phyloP scores from a whole-genome alignment of 1,140 invertebrate genomes.

The Bombus haemorrhoidalis region DNA sequence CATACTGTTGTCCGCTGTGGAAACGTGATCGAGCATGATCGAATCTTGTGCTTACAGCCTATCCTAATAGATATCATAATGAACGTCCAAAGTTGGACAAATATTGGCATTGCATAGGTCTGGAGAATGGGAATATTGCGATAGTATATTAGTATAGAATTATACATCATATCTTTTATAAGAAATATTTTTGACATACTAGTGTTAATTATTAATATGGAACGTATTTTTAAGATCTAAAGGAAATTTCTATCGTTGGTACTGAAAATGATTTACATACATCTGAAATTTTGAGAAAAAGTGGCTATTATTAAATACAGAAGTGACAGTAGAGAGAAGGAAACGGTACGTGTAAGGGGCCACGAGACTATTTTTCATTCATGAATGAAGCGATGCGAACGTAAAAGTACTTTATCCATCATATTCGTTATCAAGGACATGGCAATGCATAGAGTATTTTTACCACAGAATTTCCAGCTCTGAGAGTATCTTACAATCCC shows the following conservation, averaged over 20 bases:
- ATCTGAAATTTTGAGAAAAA: neutral
- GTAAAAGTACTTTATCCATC: neutral
- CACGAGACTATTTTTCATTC: neutral
- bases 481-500: neutral
- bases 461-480: neutral
- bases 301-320: neutral
- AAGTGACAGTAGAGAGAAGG: neutral
- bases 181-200: neutral
- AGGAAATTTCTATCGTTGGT: neutral
- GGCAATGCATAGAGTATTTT: neutral
- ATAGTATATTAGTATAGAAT: neutral
- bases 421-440: neutral
- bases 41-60: neutral
- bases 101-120: neutral
- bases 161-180: neutral
- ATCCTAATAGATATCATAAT: neutral
- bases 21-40: constrained; percentile 14
- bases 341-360: neutral
- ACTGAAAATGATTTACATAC: neutral
- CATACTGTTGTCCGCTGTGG: neutral
- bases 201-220: neutral
- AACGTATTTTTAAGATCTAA: neutral
- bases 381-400: neutral
- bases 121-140: neutral
- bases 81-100: neutral